Evolutionary conservation across 2,797 vertebrate genomes (phyloP).

Genomic region (Pangasius mekongensis): DNA sequence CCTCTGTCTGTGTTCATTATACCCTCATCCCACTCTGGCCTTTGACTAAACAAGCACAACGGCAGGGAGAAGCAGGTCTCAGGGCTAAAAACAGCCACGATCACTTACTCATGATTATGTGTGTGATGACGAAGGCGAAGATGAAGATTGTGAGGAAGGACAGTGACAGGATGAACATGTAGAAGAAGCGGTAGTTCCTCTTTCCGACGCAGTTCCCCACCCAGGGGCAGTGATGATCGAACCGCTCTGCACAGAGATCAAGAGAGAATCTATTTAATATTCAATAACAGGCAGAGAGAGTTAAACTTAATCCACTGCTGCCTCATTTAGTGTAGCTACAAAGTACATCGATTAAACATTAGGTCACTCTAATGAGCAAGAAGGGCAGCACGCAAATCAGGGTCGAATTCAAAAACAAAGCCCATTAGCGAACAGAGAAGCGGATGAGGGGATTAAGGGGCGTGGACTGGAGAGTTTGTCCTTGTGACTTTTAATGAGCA

Average conservation of each 20-base stretch:
- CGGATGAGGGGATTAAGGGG: background rate
- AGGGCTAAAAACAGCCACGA: background rate
- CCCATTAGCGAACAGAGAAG: background rate
- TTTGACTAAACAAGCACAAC: background rate
- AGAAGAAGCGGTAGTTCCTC: constrained; percentile 99
- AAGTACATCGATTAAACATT: constrained; percentile 10
- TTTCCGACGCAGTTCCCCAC: constrained; percentile 99
- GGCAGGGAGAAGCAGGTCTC: background rate
- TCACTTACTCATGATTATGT: constrained; percentile 97
- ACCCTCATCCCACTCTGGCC: background rate
- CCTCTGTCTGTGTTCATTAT: background rate
- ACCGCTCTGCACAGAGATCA: constrained; percentile 85
- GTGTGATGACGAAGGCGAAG: constrained; percentile 97
- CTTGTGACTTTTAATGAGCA: background rate
- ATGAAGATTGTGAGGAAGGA: constrained; percentile 99
- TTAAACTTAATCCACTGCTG: background rate
- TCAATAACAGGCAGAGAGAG: background rate
- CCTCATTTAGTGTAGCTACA: background rate
- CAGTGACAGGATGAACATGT: constrained; percentile 99
- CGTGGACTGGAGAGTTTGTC: background rate
- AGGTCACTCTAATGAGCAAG: background rate
- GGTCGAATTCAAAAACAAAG: background rate
- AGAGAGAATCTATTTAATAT: constrained; percentile 21
- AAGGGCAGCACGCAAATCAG: background rate
- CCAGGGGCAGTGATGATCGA: constrained; percentile 99